Conservation (phyloP, 2,797 vertebrate genomes). For the Strix occidentalis region DNA sequence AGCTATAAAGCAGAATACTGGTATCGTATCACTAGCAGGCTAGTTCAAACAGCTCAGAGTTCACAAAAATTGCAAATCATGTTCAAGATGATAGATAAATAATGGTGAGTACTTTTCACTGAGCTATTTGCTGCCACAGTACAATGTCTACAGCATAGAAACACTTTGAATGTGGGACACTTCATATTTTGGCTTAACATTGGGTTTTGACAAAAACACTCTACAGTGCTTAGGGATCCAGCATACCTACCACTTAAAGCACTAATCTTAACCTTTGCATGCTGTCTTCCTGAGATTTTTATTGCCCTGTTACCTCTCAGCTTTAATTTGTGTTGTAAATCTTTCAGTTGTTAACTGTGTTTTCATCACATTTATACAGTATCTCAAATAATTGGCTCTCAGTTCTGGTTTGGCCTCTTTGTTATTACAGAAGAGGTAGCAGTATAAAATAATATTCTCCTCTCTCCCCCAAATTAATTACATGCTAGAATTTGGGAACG, state of each 20-base stretch:
- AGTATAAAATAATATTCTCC: neutral
- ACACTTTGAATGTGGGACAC: neutral
- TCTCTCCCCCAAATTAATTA: neutral
- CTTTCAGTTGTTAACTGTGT: neutral
- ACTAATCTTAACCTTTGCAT: neutral
- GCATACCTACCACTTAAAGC: neutral
- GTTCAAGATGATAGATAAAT: neutral
- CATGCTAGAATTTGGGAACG: neutral
- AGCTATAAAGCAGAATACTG: neutral
- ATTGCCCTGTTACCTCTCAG: neutral
- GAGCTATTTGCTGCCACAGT: neutral
- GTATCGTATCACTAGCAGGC: neutral
- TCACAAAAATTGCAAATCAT: neutral
- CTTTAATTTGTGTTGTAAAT: neutral
- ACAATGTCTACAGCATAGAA: neutral
- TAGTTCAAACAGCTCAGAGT: neutral
- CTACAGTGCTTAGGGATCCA: neutral
- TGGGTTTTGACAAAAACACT: neutral
- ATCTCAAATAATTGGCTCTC: neutral
- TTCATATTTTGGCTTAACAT: neutral
- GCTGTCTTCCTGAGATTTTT: neutral
- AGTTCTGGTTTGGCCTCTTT: neutral
- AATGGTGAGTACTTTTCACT: neutral
- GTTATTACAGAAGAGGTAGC: neutral
- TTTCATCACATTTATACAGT: neutral